Evolutionary conservation across 2,113 vertebrate species (phyloP), one percentile per base, ranked within the genome.

Genomic region (Zapornia atra): DNA sequence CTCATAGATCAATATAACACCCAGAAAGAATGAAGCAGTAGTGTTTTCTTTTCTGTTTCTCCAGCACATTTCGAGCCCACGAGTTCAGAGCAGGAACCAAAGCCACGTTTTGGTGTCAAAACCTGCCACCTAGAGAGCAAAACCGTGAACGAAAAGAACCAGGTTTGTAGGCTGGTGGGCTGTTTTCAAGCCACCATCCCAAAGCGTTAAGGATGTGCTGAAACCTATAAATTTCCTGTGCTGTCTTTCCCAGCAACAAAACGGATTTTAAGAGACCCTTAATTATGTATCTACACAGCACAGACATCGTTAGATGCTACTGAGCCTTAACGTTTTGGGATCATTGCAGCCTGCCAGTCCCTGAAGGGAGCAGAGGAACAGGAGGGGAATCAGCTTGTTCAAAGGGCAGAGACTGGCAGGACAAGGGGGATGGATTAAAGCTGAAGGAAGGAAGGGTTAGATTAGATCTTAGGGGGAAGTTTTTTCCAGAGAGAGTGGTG

Each of bases 111-210:
- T 54, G 11, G 88, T 80, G 68, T 88, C 76, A 94, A 88, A 97
- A 97, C 15, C 88, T 96, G 95, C 96, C 94, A 95, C 82, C 96
- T 96, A 94, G 86, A 96, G 96, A 92, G 59, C 68, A 90, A 88
- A 94, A 86, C 25, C 2, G 1, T 40, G 70, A 82, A 87, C 12
- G 44, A 31, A 78, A 83, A 84, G 38, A 13, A 63, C 28, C 5
- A 69, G 65, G 48, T 72, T 59, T 36, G 51, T 9, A 56, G 36
- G 48, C 56, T 63, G 63, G 11, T 14, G 20, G 4, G 16, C 5
- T 7, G 59, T 69, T 87, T 46, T 29, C 53, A 54, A 72, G 24
- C 21, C 61, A 6, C 28, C 12, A 3, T 19, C 80, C 88, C 1
- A 0, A 25, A 65, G 61, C 4, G 1, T 81, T 92, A 75, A 54